Evolutionary conservation across 2,113 vertebrate species (phyloP).

Genomic region (Toxostoma redivivum): DNA sequence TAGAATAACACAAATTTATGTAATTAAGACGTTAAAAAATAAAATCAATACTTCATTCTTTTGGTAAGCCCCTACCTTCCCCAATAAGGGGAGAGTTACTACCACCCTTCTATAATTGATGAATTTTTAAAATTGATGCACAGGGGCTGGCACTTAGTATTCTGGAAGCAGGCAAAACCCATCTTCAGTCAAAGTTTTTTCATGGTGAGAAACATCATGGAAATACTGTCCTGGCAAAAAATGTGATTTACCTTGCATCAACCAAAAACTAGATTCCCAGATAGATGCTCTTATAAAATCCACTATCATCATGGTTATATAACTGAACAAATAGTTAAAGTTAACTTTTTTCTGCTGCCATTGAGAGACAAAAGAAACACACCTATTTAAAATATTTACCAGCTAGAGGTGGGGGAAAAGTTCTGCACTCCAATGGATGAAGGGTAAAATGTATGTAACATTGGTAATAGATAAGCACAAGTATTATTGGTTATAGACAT

Average conservation of each 20-base stretch:
- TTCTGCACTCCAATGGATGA: background rate
- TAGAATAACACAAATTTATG: background rate
- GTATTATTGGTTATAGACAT: background rate
- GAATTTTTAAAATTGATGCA: background rate
- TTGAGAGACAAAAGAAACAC: background rate
- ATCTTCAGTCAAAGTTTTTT: background rate
- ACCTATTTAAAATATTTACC: background rate
- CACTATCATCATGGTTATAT: background rate
- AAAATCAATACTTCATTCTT: background rate
- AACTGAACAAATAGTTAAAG: background rate
- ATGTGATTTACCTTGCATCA: background rate
- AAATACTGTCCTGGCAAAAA: background rate
- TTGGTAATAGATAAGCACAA: background rate
- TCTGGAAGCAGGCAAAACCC: background rate
- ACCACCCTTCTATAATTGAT: background rate
- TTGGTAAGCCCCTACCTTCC: background rate
- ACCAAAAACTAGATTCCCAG: background rate
- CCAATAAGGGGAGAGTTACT: background rate
- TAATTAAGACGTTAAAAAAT: background rate
- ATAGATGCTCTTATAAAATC: background rate
- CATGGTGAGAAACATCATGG: background rate
- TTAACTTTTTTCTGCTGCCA: background rate
- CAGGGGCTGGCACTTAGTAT: background rate
- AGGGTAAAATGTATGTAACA: background rate
- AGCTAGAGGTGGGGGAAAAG: background rate